Evolutionary conservation across 2,888 invertebrate genomes (phyloP), one percentile per base, ranked within the genome.

Genomic region (Protonemura montana): DNA sequence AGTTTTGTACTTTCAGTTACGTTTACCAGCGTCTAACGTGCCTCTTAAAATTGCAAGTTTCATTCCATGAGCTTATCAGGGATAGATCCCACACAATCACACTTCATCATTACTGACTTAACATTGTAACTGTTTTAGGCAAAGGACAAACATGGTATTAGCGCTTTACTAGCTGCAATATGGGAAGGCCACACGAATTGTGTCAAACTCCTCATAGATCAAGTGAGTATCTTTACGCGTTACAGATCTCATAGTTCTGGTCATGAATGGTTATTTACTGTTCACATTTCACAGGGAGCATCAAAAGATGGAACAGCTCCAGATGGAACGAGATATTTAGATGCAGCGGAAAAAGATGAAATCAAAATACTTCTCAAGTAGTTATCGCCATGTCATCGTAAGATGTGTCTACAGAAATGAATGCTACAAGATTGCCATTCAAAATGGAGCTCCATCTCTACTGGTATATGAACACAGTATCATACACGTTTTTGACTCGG

Each of bases 161-260:
- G 97, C 88, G 97, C 98, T 42, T 92, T 99, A 83, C 92, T 99
- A 89, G 98, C 98, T 89, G 99, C 99, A 87, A 97, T 99, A 90
- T 99, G 97, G 97, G 99, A 99, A 92, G 98, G 98, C 29, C 99
- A 99, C 91, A 96, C 96, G 85, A 95, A 95, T 88, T 98, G 98
- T 92, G 98, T 99, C 16, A 95, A 96, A 91, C 92, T 97, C 88
- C 93, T 99, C 89, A 91, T 99, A 88, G 95, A 96, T 91, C 96
- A 97, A 93, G 98, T 98, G 92, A 93, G 94, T 91, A 35, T 26
- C 16, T 76, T 83, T 5, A 41, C 41, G 5, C 59, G 59, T 21
- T 10, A 21, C 35, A 35, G 35, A 35, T 35, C 35, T 10, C 35
- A 35, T 10, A 35, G 10, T 35, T 10, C 10, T 35, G 10, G 35